Base-by-base conservation (phyloP, 2,888 invertebrate species). In the Sphecodes monilicornis region DNA sequence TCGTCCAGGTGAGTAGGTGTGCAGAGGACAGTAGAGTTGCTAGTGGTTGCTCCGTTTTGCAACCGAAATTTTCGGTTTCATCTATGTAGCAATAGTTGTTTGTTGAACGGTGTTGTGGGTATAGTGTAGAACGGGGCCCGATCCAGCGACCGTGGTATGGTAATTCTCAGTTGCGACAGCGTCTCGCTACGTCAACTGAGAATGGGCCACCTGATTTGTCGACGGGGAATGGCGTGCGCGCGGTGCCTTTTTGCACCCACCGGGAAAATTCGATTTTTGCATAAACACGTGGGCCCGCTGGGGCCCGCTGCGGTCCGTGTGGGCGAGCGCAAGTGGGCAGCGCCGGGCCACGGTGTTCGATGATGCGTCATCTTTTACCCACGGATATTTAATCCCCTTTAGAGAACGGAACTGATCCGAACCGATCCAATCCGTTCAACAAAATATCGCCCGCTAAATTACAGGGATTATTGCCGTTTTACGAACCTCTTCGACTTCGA, bases 341-440 rank as follows among this genome's bases (percentile, higher is more conserved):
- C 64, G 22, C 22, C 22, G 32, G 76, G 68, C 80, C 74, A 85
- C 87, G 72, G 86, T 85, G 87, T 82, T 88, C 74, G 70, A 75
- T 68, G 85, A 86, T 89, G 89, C 87, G 89, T 89, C 89, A 89
- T 87, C 89, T 77, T 66, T 87, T 85, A 71, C 76, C 78, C 75
- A 69, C 80, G 75, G 77, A 88, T 71, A 72, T 81, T 86, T 80
- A 79, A 88, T 88, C 88, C 83, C 57, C 26, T 60, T 60, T 29
- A 16, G 57, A 16, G 57, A 60, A 16, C 57, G 57, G 57, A 29
- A 60, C 57, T 16, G 57, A 50, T 50, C 50, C n/a, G n/a, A n/a
- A n/a, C 43, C 43, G 43, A 43, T 43, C 46, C 57, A 26, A 26
- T 11, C 57, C 16, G n/a, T 60, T 60, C 57, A 16, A 60, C 57